Base-by-base conservation (phyloP, 2,113 vertebrate genomes). In the Hypomesus transpacificus region DNA sequence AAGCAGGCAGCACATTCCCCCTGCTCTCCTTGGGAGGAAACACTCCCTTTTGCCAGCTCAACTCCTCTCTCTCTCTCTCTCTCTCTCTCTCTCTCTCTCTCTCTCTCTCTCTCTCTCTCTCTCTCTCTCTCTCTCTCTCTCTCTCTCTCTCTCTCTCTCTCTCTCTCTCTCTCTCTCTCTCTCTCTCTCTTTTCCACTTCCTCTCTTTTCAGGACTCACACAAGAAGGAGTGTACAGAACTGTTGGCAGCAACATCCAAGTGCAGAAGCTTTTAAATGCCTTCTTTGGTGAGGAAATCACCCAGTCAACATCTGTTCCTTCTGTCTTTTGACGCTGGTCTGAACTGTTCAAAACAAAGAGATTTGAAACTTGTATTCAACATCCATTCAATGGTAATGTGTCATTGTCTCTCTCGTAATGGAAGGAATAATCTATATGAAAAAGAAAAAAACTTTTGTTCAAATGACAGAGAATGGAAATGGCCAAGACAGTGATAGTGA, bases 231-330 rank as follows among this genome's bases (percentile, higher is more conserved):
- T 98, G 66, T 99, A 99, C 89, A 89, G 96, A 71, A 98, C 96
- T 0, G 97, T 99, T 77, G 97, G 97, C 85, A 98, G 97, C 91
- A 99, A 98, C 74, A 96, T 98, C 75, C 95, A 98, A 92, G 97
- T 99, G 87, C 96, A 98, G 90, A 98, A 96, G 89, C 88, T 99
- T 78, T 86, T 99, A 87, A 97, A 96, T 75, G 83, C 94, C 66
- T 98, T 96, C 91, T 98, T 99, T 89, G 94, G 97, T 98, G 94
- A 96, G 84, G 21, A 80, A 83, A 69, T 75, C 39, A 58, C 59
- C 58, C 75, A 18, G 52, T 71, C 51, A 86, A 81, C 56, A 70
- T 74, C 26, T 26, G 14, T 21, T 70, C 61, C 51, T 28, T 34
- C 24, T 18, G 21, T 63, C 9, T 68, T 21, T 50, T 50, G n/a